These are phyloP conservation scores for Amblyornis subalaris DNA, from an alignment of 2,113 vertebrate species.

Conservation along the genomic window DNA sequence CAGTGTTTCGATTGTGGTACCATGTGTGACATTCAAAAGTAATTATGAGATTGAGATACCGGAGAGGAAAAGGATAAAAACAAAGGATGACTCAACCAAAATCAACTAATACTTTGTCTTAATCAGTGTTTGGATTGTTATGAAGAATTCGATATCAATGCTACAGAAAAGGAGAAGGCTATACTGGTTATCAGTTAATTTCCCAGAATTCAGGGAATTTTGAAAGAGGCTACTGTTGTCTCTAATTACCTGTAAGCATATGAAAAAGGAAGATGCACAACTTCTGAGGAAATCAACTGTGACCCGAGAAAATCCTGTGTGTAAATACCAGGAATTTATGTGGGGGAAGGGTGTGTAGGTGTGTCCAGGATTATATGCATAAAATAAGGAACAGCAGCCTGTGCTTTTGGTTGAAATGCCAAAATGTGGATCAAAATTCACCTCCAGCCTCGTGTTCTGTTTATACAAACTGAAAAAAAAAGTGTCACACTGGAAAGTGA, in stretches of 20 bases:
- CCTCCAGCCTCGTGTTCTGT: neutral
- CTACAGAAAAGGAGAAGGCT: neutral
- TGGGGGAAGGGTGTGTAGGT: neutral
- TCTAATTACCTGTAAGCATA: neutral
- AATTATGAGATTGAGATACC: constrained; percentile 2
- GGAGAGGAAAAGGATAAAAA: constrained; percentile 2
- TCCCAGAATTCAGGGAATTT: neutral
- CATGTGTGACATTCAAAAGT: neutral
- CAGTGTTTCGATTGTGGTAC: neutral
- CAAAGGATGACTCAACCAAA: constrained; percentile 30
- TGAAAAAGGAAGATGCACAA: neutral
- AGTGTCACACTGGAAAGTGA: neutral
- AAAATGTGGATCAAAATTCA: neutral
- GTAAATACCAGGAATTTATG: neutral
- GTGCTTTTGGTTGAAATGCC: neutral
- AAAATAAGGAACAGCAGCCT: neutral
- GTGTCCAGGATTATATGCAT: neutral
- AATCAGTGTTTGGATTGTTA: constrained; percentile 19
- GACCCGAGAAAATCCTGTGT: neutral
- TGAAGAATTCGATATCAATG: neutral
- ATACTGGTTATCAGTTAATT: neutral
- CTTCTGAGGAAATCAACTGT: neutral
- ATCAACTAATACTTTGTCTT: constrained; percentile 21
- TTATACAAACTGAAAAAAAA: neutral
- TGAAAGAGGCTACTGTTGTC: neutral